Evolutionary conservation across 2,113 vertebrate genomes (phyloP).

Genomic region (Dicerorhinus sumatrensis): DNA sequence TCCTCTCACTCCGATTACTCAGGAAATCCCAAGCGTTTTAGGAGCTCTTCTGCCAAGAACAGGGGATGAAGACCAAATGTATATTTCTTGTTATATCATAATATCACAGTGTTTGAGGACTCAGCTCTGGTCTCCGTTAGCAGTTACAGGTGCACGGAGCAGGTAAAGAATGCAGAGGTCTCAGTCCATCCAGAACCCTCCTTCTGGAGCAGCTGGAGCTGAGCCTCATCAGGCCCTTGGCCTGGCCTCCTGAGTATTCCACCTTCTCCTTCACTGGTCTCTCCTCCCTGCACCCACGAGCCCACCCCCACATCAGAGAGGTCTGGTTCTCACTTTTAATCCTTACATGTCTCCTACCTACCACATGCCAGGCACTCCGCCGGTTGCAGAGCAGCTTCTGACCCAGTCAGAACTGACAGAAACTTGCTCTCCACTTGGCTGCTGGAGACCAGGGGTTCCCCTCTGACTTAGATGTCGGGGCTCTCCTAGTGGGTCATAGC

Average conservation of each 20-base stretch:
- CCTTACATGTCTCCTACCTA: not conserved
- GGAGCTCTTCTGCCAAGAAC: not conserved
- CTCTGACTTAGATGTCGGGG: not conserved
- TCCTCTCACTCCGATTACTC: not conserved
- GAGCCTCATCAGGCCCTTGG: no score
- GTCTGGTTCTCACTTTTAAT: not conserved
- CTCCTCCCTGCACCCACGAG: fast-evolving
- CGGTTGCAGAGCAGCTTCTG: not conserved
- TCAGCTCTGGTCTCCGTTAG: not conserved
- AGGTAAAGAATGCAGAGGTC: not conserved
- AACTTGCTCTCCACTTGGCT: not conserved
- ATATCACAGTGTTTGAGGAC: not conserved
- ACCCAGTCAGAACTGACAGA: fast-evolving
- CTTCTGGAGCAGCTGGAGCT: not conserved
- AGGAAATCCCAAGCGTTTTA: not conserved
- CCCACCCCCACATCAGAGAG: not conserved
- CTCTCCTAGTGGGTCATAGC: no score
- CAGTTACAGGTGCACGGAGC: not conserved
- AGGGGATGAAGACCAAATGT: not conserved
- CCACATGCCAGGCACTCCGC: no score
- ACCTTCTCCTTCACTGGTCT: not conserved
- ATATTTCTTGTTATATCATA: not conserved
- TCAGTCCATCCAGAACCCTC: not conserved
- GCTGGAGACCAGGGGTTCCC: not conserved
- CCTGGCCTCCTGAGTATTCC: not conserved